Base-by-base conservation (phyloP, 23 tunicate genomes). In the Styela clava region DNA sequence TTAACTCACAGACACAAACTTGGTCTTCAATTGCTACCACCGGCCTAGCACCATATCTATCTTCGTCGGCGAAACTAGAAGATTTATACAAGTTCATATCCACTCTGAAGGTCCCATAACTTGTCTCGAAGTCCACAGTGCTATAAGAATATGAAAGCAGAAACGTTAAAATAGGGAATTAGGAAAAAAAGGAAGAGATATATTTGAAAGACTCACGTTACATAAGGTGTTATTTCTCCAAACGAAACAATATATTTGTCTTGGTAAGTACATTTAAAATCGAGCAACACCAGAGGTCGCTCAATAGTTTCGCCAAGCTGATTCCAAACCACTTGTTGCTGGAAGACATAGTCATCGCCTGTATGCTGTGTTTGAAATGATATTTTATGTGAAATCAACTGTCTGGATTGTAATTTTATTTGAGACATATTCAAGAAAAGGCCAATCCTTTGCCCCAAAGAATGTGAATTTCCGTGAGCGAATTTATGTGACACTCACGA, bases 321-420 rank as follows among this genome's bases (percentile, higher is more conserved):
- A 69, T 91, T 86, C 91, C 91, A 91, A 2, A 91, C 87, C 19
- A 91, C 73, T 83, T 91, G 82, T 62, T 91, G 97, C 3, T 35
- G 56, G 67, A 86, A 91, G 23, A 69, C 27, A 1, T 76, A 76
- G 81, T 76, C 81, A 27, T 35, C 81, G 16, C 81, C 81, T 26
- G 18, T 26, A 31, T 76, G 81, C 81, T 76, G 30, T 21, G 44
- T 37, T 28, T 30, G 29, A 71, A 34, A 68, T 16, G 24, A 68
- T 31, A 61, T 19, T 61, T 19, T 61, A 61, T 21, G 21, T 19
- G 19, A 61, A 19, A 19, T 19, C 21, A 61, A 61, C 64, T 61
- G 19, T 21, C 21, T 19, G 64, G 64, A 61, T 61, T 61, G 64
- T 21, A n/a, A n/a, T n/a, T n/a, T n/a, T n/a, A n/a, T n/a, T n/a